Conservation (phyloP, 2,113 vertebrate species). For the Morone chrysops region DNA sequence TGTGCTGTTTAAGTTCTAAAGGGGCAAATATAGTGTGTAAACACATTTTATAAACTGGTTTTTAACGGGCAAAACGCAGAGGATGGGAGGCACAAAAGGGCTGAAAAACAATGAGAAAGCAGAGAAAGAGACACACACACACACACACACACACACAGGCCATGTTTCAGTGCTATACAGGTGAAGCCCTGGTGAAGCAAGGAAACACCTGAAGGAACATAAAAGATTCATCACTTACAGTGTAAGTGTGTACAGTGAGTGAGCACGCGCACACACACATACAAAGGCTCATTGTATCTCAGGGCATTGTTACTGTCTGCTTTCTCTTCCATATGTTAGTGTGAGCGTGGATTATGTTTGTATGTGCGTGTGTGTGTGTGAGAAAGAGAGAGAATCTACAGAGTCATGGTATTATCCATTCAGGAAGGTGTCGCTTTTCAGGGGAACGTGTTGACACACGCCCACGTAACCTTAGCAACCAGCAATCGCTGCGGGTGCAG, state of each 20-base stretch:
- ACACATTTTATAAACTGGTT: not conserved
- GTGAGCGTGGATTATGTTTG: not conserved
- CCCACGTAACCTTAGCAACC: conserved; percentile 83
- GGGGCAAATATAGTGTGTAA: not conserved
- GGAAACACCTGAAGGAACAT: conserved; percentile 74
- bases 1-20: not conserved
- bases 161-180: conserved; percentile 53
- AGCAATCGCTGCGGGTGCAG: conserved; percentile 70
- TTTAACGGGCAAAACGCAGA: not conserved
- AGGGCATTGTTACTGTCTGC: conserved; percentile 35
- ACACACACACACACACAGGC: conserved; percentile 19
- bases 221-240: conserved; percentile 71
- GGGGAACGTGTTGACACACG: conserved; percentile 78
- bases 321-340: conserved; percentile 32
- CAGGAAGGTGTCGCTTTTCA: conserved; percentile 80
- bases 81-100: not conserved
- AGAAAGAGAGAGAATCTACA: conserved; percentile 54
- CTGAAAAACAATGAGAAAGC: not conserved
- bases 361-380: not conserved
- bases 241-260: conserved; percentile 19
- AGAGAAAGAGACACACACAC: conserved; percentile 22
- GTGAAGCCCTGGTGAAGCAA: conserved; percentile 64
- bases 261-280: not conserved
- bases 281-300: conserved; percentile 15
- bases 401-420: conserved; percentile 75